phyloP scores from a whole-genome alignment of 2,113 vertebrate species.

The Rhinolophus sinicus region DNA sequence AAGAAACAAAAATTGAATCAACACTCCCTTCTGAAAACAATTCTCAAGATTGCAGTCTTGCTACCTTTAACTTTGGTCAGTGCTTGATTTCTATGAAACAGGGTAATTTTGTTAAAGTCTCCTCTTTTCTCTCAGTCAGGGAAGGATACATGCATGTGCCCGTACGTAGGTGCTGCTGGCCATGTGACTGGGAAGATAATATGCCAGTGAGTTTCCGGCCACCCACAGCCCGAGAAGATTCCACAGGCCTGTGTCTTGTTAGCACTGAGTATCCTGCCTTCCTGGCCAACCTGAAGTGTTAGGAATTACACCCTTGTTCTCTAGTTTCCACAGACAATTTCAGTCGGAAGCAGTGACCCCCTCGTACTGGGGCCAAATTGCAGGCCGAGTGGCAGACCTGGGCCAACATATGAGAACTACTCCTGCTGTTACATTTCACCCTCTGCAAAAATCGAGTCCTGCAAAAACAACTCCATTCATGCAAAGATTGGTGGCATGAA shows the following conservation, averaged over 20 bases:
- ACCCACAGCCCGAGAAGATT: background rate
- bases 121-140: background rate
- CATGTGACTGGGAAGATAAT: background rate
- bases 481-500: background rate
- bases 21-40: background rate
- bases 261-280: background rate
- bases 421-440: background rate
- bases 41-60: background rate
- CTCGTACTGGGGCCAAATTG: background rate
- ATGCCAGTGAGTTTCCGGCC: background rate
- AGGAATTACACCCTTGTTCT: background rate
- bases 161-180: background rate
- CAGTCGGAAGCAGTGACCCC: background rate
- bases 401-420: background rate
- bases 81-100: background rate
- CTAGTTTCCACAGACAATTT: background rate
- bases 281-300: background rate
- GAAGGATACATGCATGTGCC: background rate
- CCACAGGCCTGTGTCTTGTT: background rate
- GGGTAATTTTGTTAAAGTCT: fast-evolving
- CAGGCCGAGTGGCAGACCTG: background rate
- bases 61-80: background rate
- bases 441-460: background rate
- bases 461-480: background rate
- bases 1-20: background rate